Conservation (phyloP, 2,888 invertebrate genomes). For the Machimus atricapillus region DNA sequence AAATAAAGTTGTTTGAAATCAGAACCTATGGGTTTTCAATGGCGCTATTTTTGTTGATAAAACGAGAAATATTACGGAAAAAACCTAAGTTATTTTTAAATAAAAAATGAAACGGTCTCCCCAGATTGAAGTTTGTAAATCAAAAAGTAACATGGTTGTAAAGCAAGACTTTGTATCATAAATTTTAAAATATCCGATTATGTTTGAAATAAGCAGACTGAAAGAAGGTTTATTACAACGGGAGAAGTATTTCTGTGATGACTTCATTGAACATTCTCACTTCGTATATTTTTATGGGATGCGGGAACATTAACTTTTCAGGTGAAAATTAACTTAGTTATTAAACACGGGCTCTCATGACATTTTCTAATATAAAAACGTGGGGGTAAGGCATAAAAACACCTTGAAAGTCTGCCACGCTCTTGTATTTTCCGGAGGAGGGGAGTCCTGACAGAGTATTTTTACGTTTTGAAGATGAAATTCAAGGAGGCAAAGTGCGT, state of each 20-base stretch:
- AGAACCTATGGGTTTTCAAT: too few relatives aligned
- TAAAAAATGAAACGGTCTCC: not conserved
- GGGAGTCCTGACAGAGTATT: not conserved
- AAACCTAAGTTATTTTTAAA: not conserved
- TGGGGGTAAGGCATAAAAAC: not conserved
- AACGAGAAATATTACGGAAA: not conserved
- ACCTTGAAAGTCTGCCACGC: not conserved
- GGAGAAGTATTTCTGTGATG: not conserved
- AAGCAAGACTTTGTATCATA: not conserved
- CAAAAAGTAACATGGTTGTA: not conserved
- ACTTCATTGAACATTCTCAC: not conserved
- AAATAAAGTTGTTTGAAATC: too few relatives aligned
- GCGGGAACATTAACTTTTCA: not conserved
- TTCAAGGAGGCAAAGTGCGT: not conserved
- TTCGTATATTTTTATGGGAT: not conserved
- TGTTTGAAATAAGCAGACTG: not conserved
- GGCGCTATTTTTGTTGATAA: too few relatives aligned
- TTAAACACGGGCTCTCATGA: not conserved
- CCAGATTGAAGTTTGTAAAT: not conserved
- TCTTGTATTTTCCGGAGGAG: not conserved
- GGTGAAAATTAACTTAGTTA: not conserved
- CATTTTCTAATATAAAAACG: not conserved
- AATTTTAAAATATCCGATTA: not conserved
- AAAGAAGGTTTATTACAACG: not conserved
- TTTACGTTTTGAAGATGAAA: not conserved